Evolutionary conservation across 1,140 invertebrate genomes (phyloP).

Genomic region (Drosophila sturtevanti): DNA sequence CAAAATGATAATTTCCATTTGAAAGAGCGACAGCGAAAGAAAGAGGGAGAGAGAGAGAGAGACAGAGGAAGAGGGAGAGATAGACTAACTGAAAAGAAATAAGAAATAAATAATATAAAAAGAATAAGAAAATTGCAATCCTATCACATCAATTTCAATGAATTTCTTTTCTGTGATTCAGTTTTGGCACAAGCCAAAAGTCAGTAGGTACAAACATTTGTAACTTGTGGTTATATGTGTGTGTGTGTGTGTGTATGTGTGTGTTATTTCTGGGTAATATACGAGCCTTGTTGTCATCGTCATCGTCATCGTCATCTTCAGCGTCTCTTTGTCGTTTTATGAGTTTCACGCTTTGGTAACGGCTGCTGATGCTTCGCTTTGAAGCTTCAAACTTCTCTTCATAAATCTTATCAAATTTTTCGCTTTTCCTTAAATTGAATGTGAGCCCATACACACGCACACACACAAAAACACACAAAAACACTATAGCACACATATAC

Average conservation of each 20-base stretch:
- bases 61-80: conserved; percentile 11
- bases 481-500: not conserved
- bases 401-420: conserved; percentile 68
- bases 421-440: conserved; percentile 57
- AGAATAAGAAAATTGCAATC: not conserved
- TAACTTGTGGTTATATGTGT: conserved; percentile 1
- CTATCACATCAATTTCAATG: conserved; percentile 23
- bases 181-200: conserved; percentile 22
- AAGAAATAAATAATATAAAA: not conserved
- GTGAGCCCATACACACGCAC: conserved; percentile 10
- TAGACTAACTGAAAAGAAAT: not conserved
- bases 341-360: conserved; percentile 49
- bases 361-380: conserved; percentile 34
- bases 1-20: not conserved
- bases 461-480: not conserved
- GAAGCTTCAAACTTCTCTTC: conserved; percentile 25
- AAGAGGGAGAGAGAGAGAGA: not conserved
- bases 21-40: no score
- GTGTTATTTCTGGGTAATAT: conserved; percentile 14
- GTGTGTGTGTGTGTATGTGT: not conserved
- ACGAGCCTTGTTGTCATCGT: conserved; percentile 24
- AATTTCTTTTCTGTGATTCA: conserved; percentile 20
- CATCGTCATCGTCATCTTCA: conserved; percentile 15
- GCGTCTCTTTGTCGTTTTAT: conserved; percentile 50
- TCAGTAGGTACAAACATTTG: conserved; percentile 15